A percentile compares a stretch with the other conserved stretches of the same genome.
These are phyloP conservation scores for Noctilio leporinus DNA, from an alignment of 2,113 vertebrate genomes.

Conservation along the genomic window DNA sequence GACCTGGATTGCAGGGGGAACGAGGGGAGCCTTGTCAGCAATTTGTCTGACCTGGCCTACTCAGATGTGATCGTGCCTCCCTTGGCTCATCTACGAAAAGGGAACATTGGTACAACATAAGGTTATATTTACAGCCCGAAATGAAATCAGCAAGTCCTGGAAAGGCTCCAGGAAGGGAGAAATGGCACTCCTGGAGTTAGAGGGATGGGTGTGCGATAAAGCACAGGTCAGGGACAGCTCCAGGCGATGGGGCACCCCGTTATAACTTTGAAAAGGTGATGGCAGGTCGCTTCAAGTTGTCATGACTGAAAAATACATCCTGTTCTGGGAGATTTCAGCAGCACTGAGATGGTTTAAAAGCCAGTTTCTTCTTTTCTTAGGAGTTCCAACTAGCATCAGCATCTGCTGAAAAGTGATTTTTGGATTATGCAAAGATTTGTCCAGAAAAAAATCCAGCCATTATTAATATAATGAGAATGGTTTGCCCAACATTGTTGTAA, in stretches of 20 bases:
- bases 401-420: not conserved
- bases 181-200: not conserved
- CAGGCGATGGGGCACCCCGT: not conserved
- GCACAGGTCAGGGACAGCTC: not conserved
- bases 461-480: too few species aligned
- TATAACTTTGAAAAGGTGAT: not conserved
- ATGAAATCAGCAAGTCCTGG: not conserved
- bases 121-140: not conserved
- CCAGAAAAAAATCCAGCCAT: too few species aligned
- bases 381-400: not conserved
- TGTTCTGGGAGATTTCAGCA: not conserved
- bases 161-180: not conserved
- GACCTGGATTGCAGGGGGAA: not conserved
- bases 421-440: not conserved
- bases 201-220: not conserved
- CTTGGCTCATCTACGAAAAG: not conserved
- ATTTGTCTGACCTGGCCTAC: not conserved
- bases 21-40: not conserved
- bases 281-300: not conserved
- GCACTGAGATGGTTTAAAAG: not conserved
- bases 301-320: not conserved
- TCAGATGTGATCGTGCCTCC: not conserved
- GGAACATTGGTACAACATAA: not conserved
- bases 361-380: not conserved
- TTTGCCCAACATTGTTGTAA: too few species aligned